Conservation (phyloP, 2,888 invertebrate species). For the Strigamia maritima region DNA sequence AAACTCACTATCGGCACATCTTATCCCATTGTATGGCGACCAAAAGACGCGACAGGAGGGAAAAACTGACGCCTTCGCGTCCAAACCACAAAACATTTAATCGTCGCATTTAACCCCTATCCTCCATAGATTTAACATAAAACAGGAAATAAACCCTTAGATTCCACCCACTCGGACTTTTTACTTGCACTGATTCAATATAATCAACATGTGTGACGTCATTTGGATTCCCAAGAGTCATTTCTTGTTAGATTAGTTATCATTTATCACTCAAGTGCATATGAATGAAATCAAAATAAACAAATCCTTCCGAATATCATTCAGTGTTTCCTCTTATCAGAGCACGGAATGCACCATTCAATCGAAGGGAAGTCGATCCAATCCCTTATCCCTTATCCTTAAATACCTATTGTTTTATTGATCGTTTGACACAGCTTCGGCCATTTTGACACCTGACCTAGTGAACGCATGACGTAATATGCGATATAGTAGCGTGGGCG, state of each 20-base stretch:
- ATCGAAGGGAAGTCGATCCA: background rate
- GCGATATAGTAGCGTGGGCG: background rate
- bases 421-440: constrained; percentile 1
- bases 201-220: background rate
- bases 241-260: background rate
- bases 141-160: background rate
- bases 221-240: background rate
- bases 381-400: background rate
- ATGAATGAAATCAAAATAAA: background rate
- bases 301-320: background rate
- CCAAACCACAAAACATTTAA: constrained; percentile 9
- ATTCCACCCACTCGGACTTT: constrained; percentile 9
- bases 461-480: background rate
- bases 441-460: background rate
- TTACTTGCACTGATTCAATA: constrained; percentile 9
- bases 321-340: background rate
- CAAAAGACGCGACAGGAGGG: background rate
- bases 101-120: background rate
- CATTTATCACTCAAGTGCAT: background rate
- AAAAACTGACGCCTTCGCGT: background rate
- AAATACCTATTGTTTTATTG: background rate
- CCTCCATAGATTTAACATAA: background rate
- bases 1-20: background rate
- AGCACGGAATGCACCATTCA: background rate
- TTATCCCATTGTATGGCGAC: constrained; percentile 7